Evolutionary conservation across 2,113 vertebrate species (phyloP).

Genomic region (Ammodytes marinus): DNA sequence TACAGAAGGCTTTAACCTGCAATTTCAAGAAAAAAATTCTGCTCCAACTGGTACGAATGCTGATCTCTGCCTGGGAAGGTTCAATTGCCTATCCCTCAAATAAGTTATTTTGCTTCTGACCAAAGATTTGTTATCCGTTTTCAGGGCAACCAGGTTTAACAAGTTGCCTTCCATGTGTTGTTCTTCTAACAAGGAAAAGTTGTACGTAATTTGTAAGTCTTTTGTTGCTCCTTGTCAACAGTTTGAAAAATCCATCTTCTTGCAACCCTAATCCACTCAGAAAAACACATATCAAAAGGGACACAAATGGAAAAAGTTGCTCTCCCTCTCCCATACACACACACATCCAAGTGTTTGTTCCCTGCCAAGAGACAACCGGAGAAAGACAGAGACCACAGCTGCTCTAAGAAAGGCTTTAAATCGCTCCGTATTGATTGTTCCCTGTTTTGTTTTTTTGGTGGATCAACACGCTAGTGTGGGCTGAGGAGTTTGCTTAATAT

Average conservation of each 20-base stretch:
- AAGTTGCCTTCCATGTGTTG: not conserved
- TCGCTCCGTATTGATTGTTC: conserved; percentile 67
- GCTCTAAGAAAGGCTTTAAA: conserved; percentile 52
- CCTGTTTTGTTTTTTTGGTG: conserved; percentile 42
- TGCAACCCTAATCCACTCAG: conserved; percentile 6
- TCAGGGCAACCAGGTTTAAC: not conserved
- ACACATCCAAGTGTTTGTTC: conserved; percentile 15
- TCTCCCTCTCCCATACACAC: not conserved
- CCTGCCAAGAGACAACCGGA: conserved; percentile 28
- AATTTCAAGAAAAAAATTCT: too few species aligned
- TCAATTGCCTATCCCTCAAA: not conserved
- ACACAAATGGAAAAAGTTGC: not conserved
- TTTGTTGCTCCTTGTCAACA: not conserved
- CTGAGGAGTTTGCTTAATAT: conserved; percentile 67
- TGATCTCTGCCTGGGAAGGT: not conserved
- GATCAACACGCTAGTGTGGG: conserved; percentile 69
- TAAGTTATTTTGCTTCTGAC: not conserved
- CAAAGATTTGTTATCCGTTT: not conserved
- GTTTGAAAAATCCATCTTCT: conserved; percentile 13
- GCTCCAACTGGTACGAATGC: too few species aligned
- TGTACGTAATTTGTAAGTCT: not conserved
- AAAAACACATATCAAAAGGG: conserved; percentile 2
- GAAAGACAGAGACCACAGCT: conserved; percentile 28
- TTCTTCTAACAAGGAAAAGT: not conserved
- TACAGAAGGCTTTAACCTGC: too few species aligned